Base-by-base conservation (phyloP, 2,797 vertebrate genomes). In the Aselliscus stoliczkanus region DNA sequence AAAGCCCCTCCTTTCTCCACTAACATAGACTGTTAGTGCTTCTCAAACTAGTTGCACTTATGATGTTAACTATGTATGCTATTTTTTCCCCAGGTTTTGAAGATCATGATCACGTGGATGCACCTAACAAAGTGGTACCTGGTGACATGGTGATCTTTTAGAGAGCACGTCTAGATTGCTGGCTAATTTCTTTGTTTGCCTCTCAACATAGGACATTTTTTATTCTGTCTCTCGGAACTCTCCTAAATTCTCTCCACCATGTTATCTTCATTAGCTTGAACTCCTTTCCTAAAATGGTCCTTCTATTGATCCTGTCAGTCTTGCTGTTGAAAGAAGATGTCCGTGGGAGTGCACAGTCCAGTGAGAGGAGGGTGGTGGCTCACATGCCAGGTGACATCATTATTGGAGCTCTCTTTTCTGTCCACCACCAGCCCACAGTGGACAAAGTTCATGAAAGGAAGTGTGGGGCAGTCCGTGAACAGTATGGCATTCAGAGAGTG, bases 371-470 rank as follows among this genome's bases (percentile, higher is more conserved):
- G 77, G 99, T 99, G 86, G 98, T 99, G 97, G 99, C 99, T 25
- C 99, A 99, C 81, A 99, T 99, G 98, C 99, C 99, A 0, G 99
- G 99, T 12, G 99, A 99, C 98, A 98, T 99, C 98, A 99, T 99
- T 97, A 99, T 99, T 42, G 99, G 99, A 96, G 99, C 99, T 25
- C 98, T 99, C 52, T 99, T 99, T 98, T 99, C 99, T 1, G 99
- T 99, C 87, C 99, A 99, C 97, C 99, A 99, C 92, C 99, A 99
- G 95, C 99, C 99, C 56, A 99, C 99, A 0, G 99, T 99, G 67
- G 99, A 99, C 98, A 99, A 99, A 97, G 99, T 99, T 72, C 99
- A 99, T 1, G 99, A 99, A 98, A 98, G 99, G 92, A 99, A 99
- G 98, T 99, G 99, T 62, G 99, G 99, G 14, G 99, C 99, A 0